These are phyloP conservation scores for Lordiphosa fenestrarum DNA, from an alignment of 2,888 invertebrate species.

Conservation along the genomic window DNA sequence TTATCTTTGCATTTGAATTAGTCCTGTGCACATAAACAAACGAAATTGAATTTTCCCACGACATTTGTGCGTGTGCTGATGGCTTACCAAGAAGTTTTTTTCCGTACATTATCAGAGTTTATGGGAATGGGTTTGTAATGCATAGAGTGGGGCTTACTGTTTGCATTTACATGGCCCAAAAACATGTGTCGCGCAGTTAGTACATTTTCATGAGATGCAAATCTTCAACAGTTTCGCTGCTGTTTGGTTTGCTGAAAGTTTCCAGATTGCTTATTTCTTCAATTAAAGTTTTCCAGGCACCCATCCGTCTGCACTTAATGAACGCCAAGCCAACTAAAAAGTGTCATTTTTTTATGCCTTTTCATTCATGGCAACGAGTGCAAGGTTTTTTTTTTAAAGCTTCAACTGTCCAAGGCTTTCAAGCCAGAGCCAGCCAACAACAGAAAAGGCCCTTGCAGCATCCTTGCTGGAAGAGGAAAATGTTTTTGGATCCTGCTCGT, in stretches of 20 bases:
- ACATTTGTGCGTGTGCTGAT: neutral
- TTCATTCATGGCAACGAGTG: constrained; percentile 16
- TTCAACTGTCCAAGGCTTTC: constrained; percentile 20
- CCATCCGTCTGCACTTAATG: constrained; percentile 1
- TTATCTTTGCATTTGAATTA: constrained; percentile 65
- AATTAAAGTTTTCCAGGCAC: constrained; percentile 5
- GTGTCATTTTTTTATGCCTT: constrained; percentile 20
- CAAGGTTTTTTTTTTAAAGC: constrained; percentile 9
- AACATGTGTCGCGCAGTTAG: too few relatives aligned
- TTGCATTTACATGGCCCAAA: too few relatives aligned
- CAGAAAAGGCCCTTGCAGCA: constrained; percentile 18
- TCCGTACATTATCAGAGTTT: too few relatives aligned
- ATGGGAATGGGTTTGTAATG: too few relatives aligned
- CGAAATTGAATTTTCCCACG: constrained; percentile 56
- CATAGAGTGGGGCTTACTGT: too few relatives aligned
- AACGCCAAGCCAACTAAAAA: constrained; percentile 24
- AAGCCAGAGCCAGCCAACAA: constrained; percentile 20
- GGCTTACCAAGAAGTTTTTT: too few relatives aligned
- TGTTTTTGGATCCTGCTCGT: constrained; percentile 20
- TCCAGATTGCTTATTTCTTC: neutral
- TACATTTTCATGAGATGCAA: too few relatives aligned
- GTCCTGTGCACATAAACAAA: constrained; percentile 56
- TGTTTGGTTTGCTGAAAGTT: too few relatives aligned
- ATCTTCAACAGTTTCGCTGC: too few relatives aligned
- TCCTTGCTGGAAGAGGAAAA: constrained; percentile 13